Evolutionary conservation across 2,888 invertebrate genomes (phyloP), one percentile per base, ranked within the genome.

Genomic region (Sphaerophoria rueppellii): DNA sequence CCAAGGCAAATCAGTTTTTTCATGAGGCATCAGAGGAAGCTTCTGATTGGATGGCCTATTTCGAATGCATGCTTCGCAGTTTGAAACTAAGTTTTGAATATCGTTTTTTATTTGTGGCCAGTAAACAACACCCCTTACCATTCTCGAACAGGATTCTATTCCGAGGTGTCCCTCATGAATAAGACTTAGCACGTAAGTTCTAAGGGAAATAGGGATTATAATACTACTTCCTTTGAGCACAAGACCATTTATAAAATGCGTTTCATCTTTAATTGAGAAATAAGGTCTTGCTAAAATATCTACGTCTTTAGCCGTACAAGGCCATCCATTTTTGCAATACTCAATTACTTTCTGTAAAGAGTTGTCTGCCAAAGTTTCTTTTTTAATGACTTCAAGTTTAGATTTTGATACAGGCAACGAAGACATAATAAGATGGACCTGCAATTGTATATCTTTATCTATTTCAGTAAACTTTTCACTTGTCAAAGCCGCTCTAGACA

Each of bases 61-160:
- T 7, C 78, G 82, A 35, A 77, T 80, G 60, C 87, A 87, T 24
- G 67, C 67, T 74, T 83, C 83, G 35, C 87, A 87, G 46, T 71
- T 79, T 16, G 78, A 75, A 9, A 80, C 82, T 12, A 87, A 43
- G 40, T 86, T 77, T n/a, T 60, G 46, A 55, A 86, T 86, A 34
- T 82, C 80, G 37, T 63, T 67, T 54, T 85, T 75, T 9, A 78
- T 87, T 16, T 82, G 69, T 6, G 87, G 87, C 81, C 81, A 87
- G 46, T 58, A 87, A 12, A 82, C 73, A 32, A 24, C 24, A 24
- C 24, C 24, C 24, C 24, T 24, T 24, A 24, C 24, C 24, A 24
- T 24, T 24, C 24, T 24, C 24, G 24, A 24, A 24, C 24, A 24
- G 24, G 24, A 24, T 24, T 24, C 24, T 24, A 24, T 24, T 24